These are phyloP conservation scores for Manis crassicaudata DNA, from an alignment of 2,797 vertebrate genomes.

Conservation along the genomic window DNA sequence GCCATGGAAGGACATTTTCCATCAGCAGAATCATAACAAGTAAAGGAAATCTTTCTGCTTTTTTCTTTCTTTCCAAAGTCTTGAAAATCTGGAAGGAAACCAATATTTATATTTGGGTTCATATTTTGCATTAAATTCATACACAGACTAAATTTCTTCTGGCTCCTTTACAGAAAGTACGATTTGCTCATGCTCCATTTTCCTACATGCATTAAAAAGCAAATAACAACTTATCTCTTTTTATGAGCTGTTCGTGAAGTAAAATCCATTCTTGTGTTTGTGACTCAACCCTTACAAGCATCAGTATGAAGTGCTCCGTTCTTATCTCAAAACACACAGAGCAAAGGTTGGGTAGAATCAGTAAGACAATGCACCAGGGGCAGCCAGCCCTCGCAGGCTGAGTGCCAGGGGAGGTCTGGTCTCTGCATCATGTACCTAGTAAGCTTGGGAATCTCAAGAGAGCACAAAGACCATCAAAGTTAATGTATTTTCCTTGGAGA, in stretches of 20 bases:
- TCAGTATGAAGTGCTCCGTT: background rate
- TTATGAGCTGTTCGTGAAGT: conserved; percentile 29
- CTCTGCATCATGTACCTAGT: fast-evolving
- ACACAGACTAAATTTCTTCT: conserved; percentile 44
- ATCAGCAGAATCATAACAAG: background rate
- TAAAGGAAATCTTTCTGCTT: background rate
- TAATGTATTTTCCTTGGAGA: background rate
- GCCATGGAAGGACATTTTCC: background rate
- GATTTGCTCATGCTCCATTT: conserved; percentile 45
- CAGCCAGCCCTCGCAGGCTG: background rate
- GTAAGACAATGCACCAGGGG: fast-evolving
- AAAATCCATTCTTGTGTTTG: background rate
- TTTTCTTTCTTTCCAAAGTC: background rate
- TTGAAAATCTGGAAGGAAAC: conserved; percentile 64
- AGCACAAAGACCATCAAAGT: background rate
- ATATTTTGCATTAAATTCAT: conserved; percentile 47
- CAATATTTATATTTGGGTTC: conserved; percentile 55
- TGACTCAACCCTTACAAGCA: background rate
- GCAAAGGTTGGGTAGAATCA: background rate
- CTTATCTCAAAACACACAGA: background rate
- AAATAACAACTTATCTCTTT: conserved; percentile 29
- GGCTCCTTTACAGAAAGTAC: conserved; percentile 28
- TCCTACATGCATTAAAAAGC: conserved; percentile 35
- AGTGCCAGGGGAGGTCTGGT: background rate
- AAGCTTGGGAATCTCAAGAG: background rate